Evolutionary conservation across 1,140 invertebrate genomes (phyloP).

Genomic region (Asbolus verrucosus): DNA sequence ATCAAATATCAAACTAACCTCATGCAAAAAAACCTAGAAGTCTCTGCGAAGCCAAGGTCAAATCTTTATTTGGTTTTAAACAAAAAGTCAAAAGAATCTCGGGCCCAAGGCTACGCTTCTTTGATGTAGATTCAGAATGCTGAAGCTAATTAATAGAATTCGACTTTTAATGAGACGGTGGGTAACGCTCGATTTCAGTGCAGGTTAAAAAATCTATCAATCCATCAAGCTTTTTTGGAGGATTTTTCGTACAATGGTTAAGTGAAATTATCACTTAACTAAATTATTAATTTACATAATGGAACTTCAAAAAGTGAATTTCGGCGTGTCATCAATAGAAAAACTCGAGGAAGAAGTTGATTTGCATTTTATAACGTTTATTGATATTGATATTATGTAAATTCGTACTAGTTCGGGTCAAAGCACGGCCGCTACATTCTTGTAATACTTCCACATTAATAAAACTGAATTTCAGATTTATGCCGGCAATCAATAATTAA

Average conservation of each 20-base stretch:
- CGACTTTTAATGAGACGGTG: conserved; percentile 2
- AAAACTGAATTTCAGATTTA: conserved; percentile 8
- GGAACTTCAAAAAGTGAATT: conserved; percentile 7
- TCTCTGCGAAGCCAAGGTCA: neutral
- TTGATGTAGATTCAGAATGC: conserved; percentile 20
- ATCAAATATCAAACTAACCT: neutral
- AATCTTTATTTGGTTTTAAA: conserved; percentile 20
- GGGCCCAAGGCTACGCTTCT: conserved; percentile 11
- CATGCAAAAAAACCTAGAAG: conserved; percentile 8
- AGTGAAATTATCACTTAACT: conserved; percentile 6
- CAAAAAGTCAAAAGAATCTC: conserved; percentile 12
- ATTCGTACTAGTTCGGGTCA: neutral
- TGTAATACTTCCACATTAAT: conserved; percentile 7
- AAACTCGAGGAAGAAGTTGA: conserved; percentile 4
- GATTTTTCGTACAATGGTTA: conserved; percentile 2
- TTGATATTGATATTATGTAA: conserved; percentile 15
- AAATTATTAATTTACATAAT: conserved; percentile 21
- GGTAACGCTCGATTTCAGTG: neutral
- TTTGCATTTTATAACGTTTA: conserved; percentile 6
- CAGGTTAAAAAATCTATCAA: conserved; percentile 9
- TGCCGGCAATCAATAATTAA: conserved; percentile 2
- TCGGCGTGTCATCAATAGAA: conserved; percentile 9
- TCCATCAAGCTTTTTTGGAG: neutral
- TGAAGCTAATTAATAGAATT: conserved; percentile 21
- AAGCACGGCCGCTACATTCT: neutral